Evolutionary conservation across 2,888 invertebrate species (phyloP), one percentile per base, ranked within the genome.

Genomic region (Lepidocyrtinus sp.): DNA sequence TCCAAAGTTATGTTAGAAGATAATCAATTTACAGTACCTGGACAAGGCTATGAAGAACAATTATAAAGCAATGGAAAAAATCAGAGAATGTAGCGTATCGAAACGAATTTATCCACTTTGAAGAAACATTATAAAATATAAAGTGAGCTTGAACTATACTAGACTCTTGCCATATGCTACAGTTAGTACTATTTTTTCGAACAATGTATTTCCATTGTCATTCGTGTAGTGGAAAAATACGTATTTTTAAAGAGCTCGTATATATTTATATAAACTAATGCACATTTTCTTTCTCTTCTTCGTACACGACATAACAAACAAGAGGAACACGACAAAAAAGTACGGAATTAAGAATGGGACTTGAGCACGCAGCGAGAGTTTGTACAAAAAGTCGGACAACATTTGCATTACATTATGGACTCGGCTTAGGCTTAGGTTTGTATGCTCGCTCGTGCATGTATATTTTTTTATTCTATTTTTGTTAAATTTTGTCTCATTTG

Each of bases 331-430:
- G 50, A 50, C 50, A 50, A 12, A 36, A 36, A 50, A 50, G 17
- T n/a, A 12, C 50, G 50, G 50, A 50, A 50, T n/a, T 50, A 50
- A 50, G 63, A 73, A 73, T 73, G 73, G 50, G 65, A 55, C 65
- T 73, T 73, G 73, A 73, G 65, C 73, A 73, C 73, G 73, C 73
- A 73, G 62, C 62, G 26, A 72, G 27, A 45, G 24, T 24, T n/a
- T 7, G 2, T 12, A 7, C 50, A 63, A n/a, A 15, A n/a, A 45
- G 26, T 1, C 62, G 15, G 22, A 50, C 46, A 55, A 25, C 46
- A 67, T 26, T 36, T 59, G 45, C 63, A 36, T 63, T 22, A 46
- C 26, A 55, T 22, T 55, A 67, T 75, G 75, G 68, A 65, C 75
- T 75, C 75, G 75, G 75, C n/a, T n/a, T n/a, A n/a, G n/a, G n/a